phyloP scores from a whole-genome alignment of 2,797 vertebrate species.

The Lepus townsendii region DNA sequence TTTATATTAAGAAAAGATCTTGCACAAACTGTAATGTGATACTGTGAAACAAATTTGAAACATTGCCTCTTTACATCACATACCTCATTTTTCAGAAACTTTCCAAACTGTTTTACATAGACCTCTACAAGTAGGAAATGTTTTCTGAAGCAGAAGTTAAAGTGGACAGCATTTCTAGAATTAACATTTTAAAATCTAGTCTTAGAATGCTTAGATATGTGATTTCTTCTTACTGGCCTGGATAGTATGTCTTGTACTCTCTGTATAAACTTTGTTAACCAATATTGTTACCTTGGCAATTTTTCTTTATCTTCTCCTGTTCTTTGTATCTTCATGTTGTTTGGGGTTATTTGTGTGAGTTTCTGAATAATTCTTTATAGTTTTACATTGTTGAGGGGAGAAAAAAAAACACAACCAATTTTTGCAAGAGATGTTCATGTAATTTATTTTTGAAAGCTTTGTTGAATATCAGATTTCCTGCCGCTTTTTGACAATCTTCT shows the following conservation, averaged over 20 bases:
- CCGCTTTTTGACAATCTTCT: slow-evolving; percentile 98
- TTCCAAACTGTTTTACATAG: slow-evolving; percentile 85
- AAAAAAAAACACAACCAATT: slow-evolving; percentile 46
- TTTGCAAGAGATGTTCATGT: slow-evolving; percentile 83
- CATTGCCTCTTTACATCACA: slow-evolving; percentile 89
- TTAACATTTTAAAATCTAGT: slow-evolving; percentile 77
- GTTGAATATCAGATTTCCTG: slow-evolving; percentile 91
- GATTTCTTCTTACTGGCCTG: slow-evolving; percentile 74
- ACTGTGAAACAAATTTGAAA: slow-evolving; percentile 89
- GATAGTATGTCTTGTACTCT: slow-evolving; percentile 74
- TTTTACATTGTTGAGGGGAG: slow-evolving; percentile 84
- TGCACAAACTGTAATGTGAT: slow-evolving; percentile 87
- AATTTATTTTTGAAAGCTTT: slow-evolving; percentile 85
- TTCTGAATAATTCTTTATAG: slow-evolving; percentile 87
- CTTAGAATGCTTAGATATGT: slow-evolving; percentile 65
- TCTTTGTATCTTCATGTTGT: slow-evolving; percentile 77
- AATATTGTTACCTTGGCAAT: slow-evolving; percentile 31
- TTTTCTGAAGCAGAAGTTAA: slow-evolving; percentile 78
- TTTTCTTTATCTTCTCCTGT: slow-evolving; percentile 80
- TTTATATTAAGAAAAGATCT: slow-evolving; percentile 84
- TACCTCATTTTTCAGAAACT: slow-evolving; percentile 90
- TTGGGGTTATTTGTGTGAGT: slow-evolving; percentile 89
- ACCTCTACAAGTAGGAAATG: slow-evolving; percentile 62
- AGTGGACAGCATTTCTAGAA: slow-evolving; percentile 74
- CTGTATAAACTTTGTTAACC: slow-evolving; percentile 65